phyloP scores from a whole-genome alignment of 2,888 invertebrate species.

The Theristus sp. region DNA sequence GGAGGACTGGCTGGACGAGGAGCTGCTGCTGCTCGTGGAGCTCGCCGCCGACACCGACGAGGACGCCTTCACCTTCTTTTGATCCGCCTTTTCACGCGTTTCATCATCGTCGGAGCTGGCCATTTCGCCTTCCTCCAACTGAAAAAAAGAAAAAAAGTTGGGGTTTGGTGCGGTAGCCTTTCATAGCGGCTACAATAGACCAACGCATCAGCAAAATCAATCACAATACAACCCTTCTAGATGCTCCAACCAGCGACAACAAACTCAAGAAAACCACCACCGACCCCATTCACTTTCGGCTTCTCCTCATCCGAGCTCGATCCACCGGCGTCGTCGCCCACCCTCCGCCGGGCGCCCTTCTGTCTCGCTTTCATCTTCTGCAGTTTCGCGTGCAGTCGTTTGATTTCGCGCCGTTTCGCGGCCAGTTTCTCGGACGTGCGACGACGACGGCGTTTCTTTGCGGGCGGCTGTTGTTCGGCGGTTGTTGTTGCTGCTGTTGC shows the following conservation, averaged over 20 bases:
- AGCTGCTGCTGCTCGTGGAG: too few relatives aligned
- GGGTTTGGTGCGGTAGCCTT: too few relatives aligned
- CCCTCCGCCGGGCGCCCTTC: too few relatives aligned
- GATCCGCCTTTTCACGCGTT: background rate
- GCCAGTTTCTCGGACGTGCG: background rate
- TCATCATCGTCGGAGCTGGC: background rate
- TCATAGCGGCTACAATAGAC: too few relatives aligned
- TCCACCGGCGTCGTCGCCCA: too few relatives aligned
- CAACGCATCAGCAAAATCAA: too few relatives aligned
- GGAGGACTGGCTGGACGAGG: background rate
- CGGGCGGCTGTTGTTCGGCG: background rate
- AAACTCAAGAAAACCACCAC: background rate
- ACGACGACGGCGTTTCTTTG: background rate
- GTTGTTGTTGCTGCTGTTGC: background rate
- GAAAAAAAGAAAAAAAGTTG: background rate
- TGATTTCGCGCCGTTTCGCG: background rate
- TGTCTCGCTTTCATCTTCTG: background rate
- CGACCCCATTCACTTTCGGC: background rate
- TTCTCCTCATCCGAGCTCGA: too few relatives aligned
- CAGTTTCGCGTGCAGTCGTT: background rate
- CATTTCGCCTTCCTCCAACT: constrained; percentile 2
- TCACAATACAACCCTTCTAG: background rate
- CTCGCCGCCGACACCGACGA: too few relatives aligned
- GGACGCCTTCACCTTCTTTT: background rate
- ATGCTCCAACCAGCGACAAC: background rate